phyloP scores from a whole-genome alignment of 2,113 vertebrate genomes.

The Mugil cephalus region DNA sequence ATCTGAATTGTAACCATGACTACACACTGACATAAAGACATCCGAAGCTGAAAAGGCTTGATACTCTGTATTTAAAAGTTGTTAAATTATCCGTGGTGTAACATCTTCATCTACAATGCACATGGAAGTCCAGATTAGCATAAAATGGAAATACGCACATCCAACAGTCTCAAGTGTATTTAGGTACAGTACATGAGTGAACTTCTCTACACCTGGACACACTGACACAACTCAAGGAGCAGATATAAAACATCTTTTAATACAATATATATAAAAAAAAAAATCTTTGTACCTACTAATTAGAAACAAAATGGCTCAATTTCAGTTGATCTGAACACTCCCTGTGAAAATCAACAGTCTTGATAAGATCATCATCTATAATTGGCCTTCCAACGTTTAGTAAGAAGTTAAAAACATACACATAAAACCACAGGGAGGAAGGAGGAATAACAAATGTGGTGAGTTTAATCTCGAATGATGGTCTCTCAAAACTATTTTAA shows the following conservation, averaged over 20 bases:
- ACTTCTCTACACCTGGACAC: not conserved
- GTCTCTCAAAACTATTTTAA: not conserved
- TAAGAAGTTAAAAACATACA: constrained; percentile 6
- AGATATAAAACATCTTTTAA: constrained; percentile 31
- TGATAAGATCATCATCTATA: too few species aligned
- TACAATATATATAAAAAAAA: constrained; percentile 17
- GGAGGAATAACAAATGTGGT: constrained; percentile 4
- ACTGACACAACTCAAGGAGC: constrained; percentile 6
- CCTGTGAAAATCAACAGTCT: constrained; percentile 24
- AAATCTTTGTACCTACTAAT: constrained; percentile 23
- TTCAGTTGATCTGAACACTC: constrained; percentile 32
- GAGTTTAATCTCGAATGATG: constrained; percentile 10
- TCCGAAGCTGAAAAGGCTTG: too few species aligned
- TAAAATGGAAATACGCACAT: too few species aligned
- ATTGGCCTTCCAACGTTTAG: not conserved
- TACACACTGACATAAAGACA: too few species aligned
- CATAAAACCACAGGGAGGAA: constrained; percentile 9
- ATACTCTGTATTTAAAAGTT: too few species aligned
- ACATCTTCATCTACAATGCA: too few species aligned
- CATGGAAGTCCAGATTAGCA: too few species aligned
- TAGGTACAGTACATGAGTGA: too few species aligned
- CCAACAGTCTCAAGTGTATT: too few species aligned
- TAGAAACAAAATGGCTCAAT: constrained; percentile 45
- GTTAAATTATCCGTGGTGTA: too few species aligned
- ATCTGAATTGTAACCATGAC: too few species aligned